phyloP scores from a whole-genome alignment of 1,140 invertebrate species.

The Penaeus indicus region DNA sequence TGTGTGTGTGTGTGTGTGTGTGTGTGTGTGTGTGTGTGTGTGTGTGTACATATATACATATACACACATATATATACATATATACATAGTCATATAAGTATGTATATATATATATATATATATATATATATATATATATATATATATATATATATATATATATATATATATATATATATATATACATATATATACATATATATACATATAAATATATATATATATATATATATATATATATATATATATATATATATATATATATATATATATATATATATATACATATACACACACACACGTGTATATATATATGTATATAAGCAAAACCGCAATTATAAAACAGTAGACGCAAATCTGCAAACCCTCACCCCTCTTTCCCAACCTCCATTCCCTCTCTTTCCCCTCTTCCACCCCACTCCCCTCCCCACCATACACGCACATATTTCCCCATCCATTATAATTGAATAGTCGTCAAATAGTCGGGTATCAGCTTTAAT shows the following conservation, averaged over 20 bases:
- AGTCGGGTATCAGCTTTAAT: no score
- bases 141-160: constrained; percentile 22
- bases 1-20: no score
- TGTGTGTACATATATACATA: neutral
- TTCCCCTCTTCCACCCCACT: no score
- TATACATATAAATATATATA: neutral
- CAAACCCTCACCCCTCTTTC: no score
- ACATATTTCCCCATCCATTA: no score
- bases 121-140: constrained; percentile 16
- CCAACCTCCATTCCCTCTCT: no score
- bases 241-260: neutral
- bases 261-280: neutral
- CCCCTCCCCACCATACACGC: no score
- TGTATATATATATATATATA: constrained; percentile 35
- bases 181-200: neutral
- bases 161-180: constrained; percentile 2
- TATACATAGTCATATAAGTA: neutral
- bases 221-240: neutral
- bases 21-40: no score
- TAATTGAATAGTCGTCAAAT: no score
- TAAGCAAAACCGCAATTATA: no score
- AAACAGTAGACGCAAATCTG: no score
- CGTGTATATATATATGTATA: no score
- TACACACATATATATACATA: neutral
- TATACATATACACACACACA: neutral